Percentiles rank a stretch among this genome's conserved stretches.
These are phyloP conservation scores for Margarornis squamiger DNA, from an alignment of 2,797 vertebrate genomes.

Conservation along the genomic window DNA sequence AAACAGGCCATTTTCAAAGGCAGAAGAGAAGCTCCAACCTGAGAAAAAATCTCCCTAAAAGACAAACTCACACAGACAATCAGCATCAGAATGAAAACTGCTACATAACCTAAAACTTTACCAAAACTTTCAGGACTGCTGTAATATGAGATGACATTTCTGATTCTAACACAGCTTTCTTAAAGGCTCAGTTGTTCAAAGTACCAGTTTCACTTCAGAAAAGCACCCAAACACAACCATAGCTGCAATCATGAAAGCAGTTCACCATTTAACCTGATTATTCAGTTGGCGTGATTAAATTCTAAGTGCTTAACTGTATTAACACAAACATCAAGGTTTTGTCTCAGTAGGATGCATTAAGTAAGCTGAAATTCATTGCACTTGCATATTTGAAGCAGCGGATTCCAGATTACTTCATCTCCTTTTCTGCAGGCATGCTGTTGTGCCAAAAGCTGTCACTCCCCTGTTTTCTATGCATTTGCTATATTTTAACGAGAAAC, in stretches of 20 bases:
- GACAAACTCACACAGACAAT: not conserved
- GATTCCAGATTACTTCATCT: conserved; percentile 29
- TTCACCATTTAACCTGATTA: conserved; percentile 32
- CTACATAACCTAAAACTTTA: not conserved
- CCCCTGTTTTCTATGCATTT: conserved; percentile 5
- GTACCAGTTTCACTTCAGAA: not conserved
- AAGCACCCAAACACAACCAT: not conserved
- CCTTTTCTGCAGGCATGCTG: not conserved
- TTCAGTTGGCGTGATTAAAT: conserved; percentile 32
- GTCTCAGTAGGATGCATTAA: conserved; percentile 12
- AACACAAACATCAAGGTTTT: conserved; percentile 22
- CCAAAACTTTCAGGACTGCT: not conserved
- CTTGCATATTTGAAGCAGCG: not conserved
- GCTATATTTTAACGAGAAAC: conserved; percentile 1
- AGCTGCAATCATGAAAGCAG: not conserved
- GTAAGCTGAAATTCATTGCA: conserved; percentile 16
- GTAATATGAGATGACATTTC: not conserved
- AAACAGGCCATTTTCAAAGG: not conserved
- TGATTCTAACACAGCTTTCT: not conserved
- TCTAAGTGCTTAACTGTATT: conserved; percentile 7
- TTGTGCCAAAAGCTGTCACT: conserved; percentile 13
- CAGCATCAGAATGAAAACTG: not conserved
- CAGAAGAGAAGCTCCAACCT: not conserved
- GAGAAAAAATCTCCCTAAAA: not conserved
- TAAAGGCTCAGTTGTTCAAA: not conserved